Percentiles rank a stretch among this genome's conserved stretches.
phyloP scores from a whole-genome alignment of 2,888 invertebrate species.

The Patella ulyssiponensis region DNA sequence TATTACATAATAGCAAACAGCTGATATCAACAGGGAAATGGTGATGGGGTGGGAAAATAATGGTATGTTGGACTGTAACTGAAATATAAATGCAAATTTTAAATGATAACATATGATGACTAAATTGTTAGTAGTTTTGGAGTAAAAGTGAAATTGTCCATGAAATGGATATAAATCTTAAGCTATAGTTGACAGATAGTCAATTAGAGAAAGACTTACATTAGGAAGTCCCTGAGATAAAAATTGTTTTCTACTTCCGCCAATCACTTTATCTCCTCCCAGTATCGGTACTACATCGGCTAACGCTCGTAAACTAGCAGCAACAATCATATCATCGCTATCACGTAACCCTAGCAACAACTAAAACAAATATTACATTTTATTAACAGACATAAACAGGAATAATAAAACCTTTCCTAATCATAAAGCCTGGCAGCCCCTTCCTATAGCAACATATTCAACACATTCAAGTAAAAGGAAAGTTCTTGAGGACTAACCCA shows the following conservation, averaged over 20 bases:
- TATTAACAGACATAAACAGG: background rate
- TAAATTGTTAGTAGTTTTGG: no score
- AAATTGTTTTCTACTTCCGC: slow-evolving; percentile 82
- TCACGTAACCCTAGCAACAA: slow-evolving; percentile 90
- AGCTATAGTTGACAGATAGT: no score
- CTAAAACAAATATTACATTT: slow-evolving; percentile 70
- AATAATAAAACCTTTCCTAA: background rate
- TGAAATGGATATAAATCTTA: no score
- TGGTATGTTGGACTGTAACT: no score
- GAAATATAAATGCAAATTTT: no score
- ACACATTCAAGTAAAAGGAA: background rate
- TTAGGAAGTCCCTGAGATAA: slow-evolving; percentile 91
- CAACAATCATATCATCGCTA: slow-evolving; percentile 85
- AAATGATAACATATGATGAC: no score
- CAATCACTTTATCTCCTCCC: slow-evolving; percentile 86
- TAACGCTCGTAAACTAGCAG: slow-evolving; percentile 84
- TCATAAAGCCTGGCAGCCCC: background rate
- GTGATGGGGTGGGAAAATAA: no score
- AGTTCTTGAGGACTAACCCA: no score
- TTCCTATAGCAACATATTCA: background rate
- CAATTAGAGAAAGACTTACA: slow-evolving; percentile 40
- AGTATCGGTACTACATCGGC: slow-evolving; percentile 88
- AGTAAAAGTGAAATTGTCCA: no score
- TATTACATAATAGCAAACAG: no score
- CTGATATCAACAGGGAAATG: no score